Percentiles rank a stretch among this genome's conserved stretches.
Evolutionary conservation across 2,888 invertebrate genomes (phyloP).

Genomic region (Branchellion lobata): DNA sequence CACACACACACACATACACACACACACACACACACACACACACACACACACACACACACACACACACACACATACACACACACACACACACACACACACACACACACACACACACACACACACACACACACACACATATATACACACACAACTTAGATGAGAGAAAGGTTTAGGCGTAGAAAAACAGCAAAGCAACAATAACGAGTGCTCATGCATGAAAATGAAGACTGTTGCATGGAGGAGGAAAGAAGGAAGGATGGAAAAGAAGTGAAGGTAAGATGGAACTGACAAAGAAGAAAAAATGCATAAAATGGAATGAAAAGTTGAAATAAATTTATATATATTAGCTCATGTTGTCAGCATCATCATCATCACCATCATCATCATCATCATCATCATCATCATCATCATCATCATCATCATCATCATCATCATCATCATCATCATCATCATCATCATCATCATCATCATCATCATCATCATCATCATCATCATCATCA

Average conservation of each 20-base stretch:
- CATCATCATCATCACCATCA: constrained; percentile 6
- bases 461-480: constrained; percentile 38
- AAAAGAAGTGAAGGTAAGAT: not conserved
- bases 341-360: too few species aligned
- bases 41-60: too few species aligned
- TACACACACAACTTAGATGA: not conserved
- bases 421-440: constrained; percentile 11
- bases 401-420: constrained; percentile 29
- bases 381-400: constrained; percentile 19
- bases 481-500: constrained; percentile 32
- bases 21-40: too few species aligned
- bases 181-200: not conserved
- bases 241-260: not conserved
- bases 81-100: too few species aligned
- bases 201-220: not conserved
- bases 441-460: constrained; percentile 37
- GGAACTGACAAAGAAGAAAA: not conserved
- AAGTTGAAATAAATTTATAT: not conserved
- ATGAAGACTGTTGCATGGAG: not conserved
- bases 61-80: not conserved
- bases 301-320: not conserved
- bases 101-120: too few species aligned
- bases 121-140: too few species aligned
- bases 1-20: too few species aligned
- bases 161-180: not conserved